phyloP scores from a whole-genome alignment of 1,140 invertebrate species.

The Hylyphantes graminicola region DNA sequence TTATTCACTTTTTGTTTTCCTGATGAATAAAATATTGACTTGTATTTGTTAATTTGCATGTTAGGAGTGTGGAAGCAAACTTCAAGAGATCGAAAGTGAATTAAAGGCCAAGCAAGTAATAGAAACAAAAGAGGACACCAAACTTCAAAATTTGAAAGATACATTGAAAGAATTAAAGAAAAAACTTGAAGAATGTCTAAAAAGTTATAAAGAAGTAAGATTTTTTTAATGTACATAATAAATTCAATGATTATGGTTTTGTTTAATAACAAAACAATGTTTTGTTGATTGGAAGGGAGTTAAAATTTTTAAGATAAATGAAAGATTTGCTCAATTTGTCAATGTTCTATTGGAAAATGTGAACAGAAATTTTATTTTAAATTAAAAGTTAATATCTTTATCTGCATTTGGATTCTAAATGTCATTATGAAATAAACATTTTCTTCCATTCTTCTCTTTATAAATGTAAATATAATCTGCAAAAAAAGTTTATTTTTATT shows the following conservation, averaged over 20 bases:
- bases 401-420: background rate
- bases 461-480: background rate
- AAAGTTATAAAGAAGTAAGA: conserved; percentile 74
- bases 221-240: background rate
- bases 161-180: conserved; percentile 78
- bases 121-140: conserved; percentile 77
- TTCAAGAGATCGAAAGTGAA: conserved; percentile 75
- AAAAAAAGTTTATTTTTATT: conserved; percentile 10
- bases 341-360: background rate
- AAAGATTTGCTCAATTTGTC: background rate
- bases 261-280: background rate
- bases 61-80: conserved; percentile 76
- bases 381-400: background rate
- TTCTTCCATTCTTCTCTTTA: background rate
- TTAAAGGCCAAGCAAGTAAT: conserved; percentile 76
- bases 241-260: too few species aligned
- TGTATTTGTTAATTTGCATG: background rate
- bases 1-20: too few species aligned
- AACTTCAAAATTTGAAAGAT: conserved; percentile 78
- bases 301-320: background rate
- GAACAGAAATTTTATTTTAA: too few species aligned
- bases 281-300: background rate
- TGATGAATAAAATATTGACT: too few species aligned
- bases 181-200: conserved; percentile 76
- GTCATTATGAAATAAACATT: background rate